Evolutionary conservation across 30 jellyfish, hydroid and myxozoan genomes (phyloP), one percentile per base, ranked within the genome.

Genomic region (Clytia hemisphaerica): DNA sequence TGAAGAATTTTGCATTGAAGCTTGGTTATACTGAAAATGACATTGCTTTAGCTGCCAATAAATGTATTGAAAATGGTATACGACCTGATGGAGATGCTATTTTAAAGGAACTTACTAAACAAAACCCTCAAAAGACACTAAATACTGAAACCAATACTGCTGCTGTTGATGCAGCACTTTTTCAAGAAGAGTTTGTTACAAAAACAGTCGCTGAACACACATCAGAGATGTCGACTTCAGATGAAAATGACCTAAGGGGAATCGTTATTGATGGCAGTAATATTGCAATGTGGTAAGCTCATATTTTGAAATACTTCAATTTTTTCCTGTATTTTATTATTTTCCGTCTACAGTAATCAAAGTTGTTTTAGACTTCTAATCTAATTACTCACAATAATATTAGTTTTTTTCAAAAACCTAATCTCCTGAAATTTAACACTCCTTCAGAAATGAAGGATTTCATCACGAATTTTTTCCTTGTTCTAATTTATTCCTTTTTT

Each of bases 181-280:
- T 71, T 45, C 60, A 21, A 3, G 85, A 33, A 19, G 47, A 22
- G n/a, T 31, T 48, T 10, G 30, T 24, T 4, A 47, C 57, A 2
- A 65, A 67, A 37, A 67, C 46, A 2, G 72, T 73, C 10, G 73
- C 47, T 4, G 68, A 72, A 55, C 32, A 19, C 25, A 62, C 65
- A 38, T 16, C 76, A 62, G 76, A 28, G 37, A 18, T 33, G 57
- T 35, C 65, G 15, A 29, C 24, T 15, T 18, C 35, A 19, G 21
- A 14, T 18, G 24, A 50, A 14, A 37, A 38, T 32, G 61, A 65
- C 6, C 57, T 78, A 14, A 61, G 95, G 42, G 85, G 67, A 47
- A 78, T 85, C 38, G 95, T 85, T 29, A 81, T 85, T 44, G 95
- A 85, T 76, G 95, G 95, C 19, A 85, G 95, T 83, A 85, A 85